These are phyloP conservation scores for Tragelaphus strepsiceros DNA, from an alignment of 2,113 vertebrate genomes.

Conservation along the genomic window DNA sequence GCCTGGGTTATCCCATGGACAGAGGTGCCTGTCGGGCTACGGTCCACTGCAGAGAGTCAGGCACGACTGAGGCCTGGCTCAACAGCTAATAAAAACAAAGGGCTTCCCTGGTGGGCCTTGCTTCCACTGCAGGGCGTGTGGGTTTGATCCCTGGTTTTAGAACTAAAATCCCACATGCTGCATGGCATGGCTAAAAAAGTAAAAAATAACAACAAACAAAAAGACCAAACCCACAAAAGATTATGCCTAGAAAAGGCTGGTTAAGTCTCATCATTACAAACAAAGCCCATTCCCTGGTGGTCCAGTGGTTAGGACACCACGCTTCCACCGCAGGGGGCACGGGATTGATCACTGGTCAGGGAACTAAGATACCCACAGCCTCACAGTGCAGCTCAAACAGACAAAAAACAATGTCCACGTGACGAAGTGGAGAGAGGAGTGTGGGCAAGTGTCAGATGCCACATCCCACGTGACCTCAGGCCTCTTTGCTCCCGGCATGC, in stretches of 20 bases:
- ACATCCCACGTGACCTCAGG: not conserved
- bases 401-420: rapidly evolving
- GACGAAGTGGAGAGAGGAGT: rapidly evolving
- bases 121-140: not conserved
- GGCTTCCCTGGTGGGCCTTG: not conserved
- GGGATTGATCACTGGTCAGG: not conserved
- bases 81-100: not conserved
- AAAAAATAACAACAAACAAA: not conserved
- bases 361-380: not conserved
- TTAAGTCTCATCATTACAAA: rapidly evolving
- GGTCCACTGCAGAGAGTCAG: not conserved
- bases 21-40: not conserved
- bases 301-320: not conserved
- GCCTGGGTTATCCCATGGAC: not conserved
- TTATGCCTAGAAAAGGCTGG: rapidly evolving
- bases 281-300: rapidly evolving
- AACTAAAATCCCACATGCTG: not conserved
- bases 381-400: not conserved
- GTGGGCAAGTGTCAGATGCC: no score
- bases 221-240: not conserved
- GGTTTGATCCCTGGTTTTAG: not conserved
- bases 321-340: no score
- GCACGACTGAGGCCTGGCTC: not conserved
- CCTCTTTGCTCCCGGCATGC: not conserved
- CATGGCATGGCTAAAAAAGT: not conserved